phyloP scores from a whole-genome alignment of 2,113 vertebrate genomes.

The Stigmatopora argus region DNA sequence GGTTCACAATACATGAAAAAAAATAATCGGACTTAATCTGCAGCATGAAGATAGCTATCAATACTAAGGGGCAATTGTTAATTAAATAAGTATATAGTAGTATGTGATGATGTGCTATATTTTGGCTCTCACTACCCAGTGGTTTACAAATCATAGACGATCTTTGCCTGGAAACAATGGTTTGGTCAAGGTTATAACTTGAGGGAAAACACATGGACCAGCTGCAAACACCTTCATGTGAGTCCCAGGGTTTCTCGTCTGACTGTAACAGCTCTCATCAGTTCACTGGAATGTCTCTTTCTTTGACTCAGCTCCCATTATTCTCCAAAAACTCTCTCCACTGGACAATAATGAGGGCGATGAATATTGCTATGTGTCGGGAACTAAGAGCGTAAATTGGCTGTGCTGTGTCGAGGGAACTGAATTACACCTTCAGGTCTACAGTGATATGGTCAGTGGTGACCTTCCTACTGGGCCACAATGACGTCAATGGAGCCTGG shows the following conservation, averaged over 20 bases:
- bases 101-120: not conserved
- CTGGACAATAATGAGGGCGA: conserved; percentile 60
- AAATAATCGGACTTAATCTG: too few relatives aligned
- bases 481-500: not conserved
- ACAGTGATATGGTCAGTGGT: conserved; percentile 17
- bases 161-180: not conserved
- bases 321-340: conserved; percentile 46
- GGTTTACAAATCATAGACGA: not conserved
- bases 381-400: conserved; percentile 54
- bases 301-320: conserved; percentile 20
- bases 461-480: conserved; percentile 26
- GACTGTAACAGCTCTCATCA: conserved; percentile 25
- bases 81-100: not conserved
- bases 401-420: conserved; percentile 35
- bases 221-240: not conserved
- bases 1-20: too few relatives aligned
- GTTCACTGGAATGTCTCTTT: conserved; percentile 18
- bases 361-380: conserved; percentile 53
- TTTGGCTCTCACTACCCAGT: not conserved
- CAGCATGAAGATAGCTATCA: too few relatives aligned
- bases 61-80: too few relatives aligned
- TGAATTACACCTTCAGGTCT: conserved; percentile 14
- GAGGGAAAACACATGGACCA: not conserved
- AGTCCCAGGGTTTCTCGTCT: conserved; percentile 4
- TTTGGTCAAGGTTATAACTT: conserved; percentile 3